Percentiles rank a stretch among this genome's conserved stretches.
phyloP scores from a whole-genome alignment of 1,140 invertebrate genomes.

The Camponotus vicinus region DNA sequence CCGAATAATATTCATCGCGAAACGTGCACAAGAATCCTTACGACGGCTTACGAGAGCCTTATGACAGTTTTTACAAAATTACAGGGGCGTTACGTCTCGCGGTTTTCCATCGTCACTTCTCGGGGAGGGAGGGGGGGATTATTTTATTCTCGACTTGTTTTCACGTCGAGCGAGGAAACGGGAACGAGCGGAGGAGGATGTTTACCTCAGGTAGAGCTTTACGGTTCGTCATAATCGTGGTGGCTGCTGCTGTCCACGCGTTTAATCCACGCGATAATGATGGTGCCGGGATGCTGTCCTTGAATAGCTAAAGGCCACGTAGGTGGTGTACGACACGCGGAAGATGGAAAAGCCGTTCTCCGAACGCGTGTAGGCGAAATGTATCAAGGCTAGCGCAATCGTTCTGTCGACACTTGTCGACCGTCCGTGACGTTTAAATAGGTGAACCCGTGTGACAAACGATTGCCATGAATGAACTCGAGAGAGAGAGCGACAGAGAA shows the following conservation, averaged over 20 bases:
- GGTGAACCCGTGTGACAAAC: slow-evolving; percentile 71
- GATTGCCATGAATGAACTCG: slow-evolving; percentile 71
- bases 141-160: slow-evolving; percentile 53
- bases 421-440: slow-evolving; percentile 71
- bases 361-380: slow-evolving; percentile 82
- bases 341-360: slow-evolving; percentile 84
- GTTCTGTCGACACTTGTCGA: slow-evolving; percentile 76
- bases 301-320: slow-evolving; percentile 77
- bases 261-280: slow-evolving; percentile 59
- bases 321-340: slow-evolving; percentile 82
- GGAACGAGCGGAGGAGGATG: slow-evolving; percentile 74
- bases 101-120: slow-evolving; percentile 23
- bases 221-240: slow-evolving; percentile 56
- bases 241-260: slow-evolving; percentile 53
- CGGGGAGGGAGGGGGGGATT: background rate
- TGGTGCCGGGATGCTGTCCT: slow-evolving; percentile 77
- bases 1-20: slow-evolving; percentile 31
- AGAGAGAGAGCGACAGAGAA: background rate
- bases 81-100: background rate
- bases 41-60: too few relatives aligned
- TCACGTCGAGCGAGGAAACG: slow-evolving; percentile 54
- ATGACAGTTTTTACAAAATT: slow-evolving; percentile 21
- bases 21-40: background rate
- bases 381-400: slow-evolving; percentile 82
- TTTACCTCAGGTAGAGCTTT: slow-evolving; percentile 68